Percentiles rank a stretch among this genome's conserved stretches.
Conservation (phyloP, 2,113 vertebrate genomes). For the Furnarius figulus region DNA sequence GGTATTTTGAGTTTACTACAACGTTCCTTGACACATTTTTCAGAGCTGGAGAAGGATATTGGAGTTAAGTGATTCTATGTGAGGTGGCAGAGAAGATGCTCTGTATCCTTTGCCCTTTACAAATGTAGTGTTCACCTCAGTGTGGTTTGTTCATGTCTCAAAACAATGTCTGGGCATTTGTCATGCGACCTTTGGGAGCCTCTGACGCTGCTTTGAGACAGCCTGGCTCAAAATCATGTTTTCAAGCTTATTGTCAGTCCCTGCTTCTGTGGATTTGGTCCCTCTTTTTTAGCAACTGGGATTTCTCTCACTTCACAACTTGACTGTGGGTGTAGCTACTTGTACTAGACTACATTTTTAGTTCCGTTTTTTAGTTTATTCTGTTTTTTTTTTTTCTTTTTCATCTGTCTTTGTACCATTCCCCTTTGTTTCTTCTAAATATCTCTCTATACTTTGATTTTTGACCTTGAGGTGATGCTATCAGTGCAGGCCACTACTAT, state of each 20-base stretch:
- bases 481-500: neutral
- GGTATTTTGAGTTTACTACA: neutral
- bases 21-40: neutral
- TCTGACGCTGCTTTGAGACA: neutral
- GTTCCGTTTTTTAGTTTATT: neutral
- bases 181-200: neutral
- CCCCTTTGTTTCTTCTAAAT: neutral
- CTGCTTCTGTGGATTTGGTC: neutral
- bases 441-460: neutral
- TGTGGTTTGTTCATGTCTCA: neutral
- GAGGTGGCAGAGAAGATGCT: neutral
- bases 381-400: neutral
- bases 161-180: neutral
- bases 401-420: neutral
- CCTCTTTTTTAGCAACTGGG: neutral
- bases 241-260: neutral
- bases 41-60: neutral
- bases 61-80: neutral
- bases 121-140: neutral
- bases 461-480: neutral
- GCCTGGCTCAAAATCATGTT: neutral
- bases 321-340: neutral
- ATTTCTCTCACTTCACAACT: neutral
- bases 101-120: slow-evolving; percentile 29
- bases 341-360: neutral